These are phyloP conservation scores for Paracentrotus lividus DNA, from an alignment of 53 echinoderm and acorn worm species.

Conservation along the genomic window DNA sequence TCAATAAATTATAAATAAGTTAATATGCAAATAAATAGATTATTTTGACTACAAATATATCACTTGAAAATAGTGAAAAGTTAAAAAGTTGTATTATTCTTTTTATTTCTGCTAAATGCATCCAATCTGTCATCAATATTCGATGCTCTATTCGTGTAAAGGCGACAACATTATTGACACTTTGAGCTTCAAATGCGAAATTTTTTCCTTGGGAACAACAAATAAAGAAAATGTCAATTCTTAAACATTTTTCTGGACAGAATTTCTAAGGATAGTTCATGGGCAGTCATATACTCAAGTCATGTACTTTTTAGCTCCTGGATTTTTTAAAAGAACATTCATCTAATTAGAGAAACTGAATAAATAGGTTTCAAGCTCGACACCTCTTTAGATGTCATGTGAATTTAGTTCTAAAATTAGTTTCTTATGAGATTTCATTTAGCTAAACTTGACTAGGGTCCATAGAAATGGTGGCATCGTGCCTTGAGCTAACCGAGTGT, in stretches of 20 bases:
- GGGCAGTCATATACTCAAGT: neutral
- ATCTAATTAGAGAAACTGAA: slow-evolving; percentile 7
- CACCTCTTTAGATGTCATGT: slow-evolving; percentile 1
- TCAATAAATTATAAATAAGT: too few relatives aligned
- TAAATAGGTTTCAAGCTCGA: neutral
- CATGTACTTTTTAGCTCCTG: slow-evolving; percentile 6
- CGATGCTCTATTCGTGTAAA: neutral
- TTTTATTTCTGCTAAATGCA: neutral
- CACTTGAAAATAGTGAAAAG: too few relatives aligned
- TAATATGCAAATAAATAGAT: too few relatives aligned
- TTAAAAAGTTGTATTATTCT: too few relatives aligned
- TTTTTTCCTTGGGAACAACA: neutral
- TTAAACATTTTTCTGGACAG: neutral
- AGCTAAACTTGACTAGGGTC: neutral
- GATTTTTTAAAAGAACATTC: neutral
- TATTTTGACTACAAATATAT: too few relatives aligned
- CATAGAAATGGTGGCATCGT: neutral
- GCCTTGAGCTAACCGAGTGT: slow-evolving; percentile 2
- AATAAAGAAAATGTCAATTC: neutral
- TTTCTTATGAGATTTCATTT: neutral
- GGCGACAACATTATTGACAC: neutral
- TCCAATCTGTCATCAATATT: neutral
- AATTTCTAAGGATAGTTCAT: neutral
- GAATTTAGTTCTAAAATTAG: slow-evolving; percentile 23
- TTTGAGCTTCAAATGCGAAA: neutral